Base-by-base conservation (phyloP, 1,140 invertebrate genomes). In the Apis dorsata region DNA sequence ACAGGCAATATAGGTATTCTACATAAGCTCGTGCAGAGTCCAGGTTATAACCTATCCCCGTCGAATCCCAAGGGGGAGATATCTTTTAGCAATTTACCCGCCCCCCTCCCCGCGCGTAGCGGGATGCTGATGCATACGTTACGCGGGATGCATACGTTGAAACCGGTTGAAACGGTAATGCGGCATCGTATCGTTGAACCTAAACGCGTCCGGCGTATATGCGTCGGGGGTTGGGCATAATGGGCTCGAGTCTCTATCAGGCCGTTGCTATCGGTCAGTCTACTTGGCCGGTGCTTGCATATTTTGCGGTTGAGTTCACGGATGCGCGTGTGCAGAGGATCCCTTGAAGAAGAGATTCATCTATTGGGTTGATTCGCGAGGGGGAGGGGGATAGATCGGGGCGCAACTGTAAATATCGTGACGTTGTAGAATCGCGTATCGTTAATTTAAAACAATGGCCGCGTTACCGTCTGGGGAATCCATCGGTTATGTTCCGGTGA, bases 31-130 rank as follows among this genome's bases (percentile, higher is more conserved):
- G 80, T 19, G 17, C 68, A 59, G 80, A 86, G 73, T 85, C 85
- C 60, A 76, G 78, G 84, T 86, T 88, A 87, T 91, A 90, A 90
- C 81, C 79, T 86, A 88, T 89, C 85, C 86, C 79, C 69, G 62
- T 86, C 82, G 74, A 84, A 85, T 91, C 88, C 85, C 89, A 63
- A 28, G 74, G 65, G 90, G 79, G 72, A 89, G 87, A 91, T 92
- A 90, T 93, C 92, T 92, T 92, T 92, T 91, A 90, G 90, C 83
- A 90, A 92, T 93, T 90, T 91, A 88, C 88, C 86, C 74, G 70
- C 66, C 7, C 71, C 34, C 4, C 34, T 7, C 34, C 5, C 34
- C 34, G 34, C 34, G 34, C 1, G 77, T 72, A 72, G 69, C 63
- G 77, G 62, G 57, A 73, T 73, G 60, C 34, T 65, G 71, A 60